A percentile compares a stretch with the other conserved stretches of the same genome.
These are phyloP conservation scores for Limnephilus marmoratus DNA, from an alignment of 2,888 invertebrate species.

Conservation along the genomic window DNA sequence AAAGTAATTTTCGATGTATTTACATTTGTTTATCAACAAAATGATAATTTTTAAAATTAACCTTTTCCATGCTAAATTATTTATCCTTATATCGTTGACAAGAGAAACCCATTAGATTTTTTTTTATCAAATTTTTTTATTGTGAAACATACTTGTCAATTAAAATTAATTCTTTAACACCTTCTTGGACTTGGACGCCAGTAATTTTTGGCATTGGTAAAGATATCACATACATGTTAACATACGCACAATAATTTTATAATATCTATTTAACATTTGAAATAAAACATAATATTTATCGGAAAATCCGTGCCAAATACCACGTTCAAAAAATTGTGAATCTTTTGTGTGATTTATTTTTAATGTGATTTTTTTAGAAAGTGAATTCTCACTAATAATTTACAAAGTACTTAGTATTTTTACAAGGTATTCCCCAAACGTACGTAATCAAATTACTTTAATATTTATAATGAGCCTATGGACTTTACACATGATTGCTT, in stretches of 20 bases:
- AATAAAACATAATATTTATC: neutral
- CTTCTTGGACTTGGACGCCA: neutral
- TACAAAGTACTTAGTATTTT: neutral
- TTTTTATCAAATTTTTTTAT: too few relatives aligned
- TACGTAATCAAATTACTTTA: slow-evolving; percentile 18
- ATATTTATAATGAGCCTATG: slow-evolving; percentile 26
- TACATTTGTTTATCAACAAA: neutral
- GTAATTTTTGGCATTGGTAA: neutral
- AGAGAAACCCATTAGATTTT: neutral
- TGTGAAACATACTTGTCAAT: neutral
- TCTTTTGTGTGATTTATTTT: neutral
- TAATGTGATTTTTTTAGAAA: neutral
- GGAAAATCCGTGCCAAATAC: neutral
- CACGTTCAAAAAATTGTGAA: neutral
- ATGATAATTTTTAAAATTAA: neutral
- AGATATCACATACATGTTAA: neutral
- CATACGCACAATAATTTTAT: neutral
- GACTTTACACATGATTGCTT: slow-evolving; percentile 15
- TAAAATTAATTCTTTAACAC: neutral
- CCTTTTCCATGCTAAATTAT: neutral
- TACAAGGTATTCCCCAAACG: neutral
- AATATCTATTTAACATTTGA: neutral
- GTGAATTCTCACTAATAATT: neutral
- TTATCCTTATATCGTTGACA: neutral
- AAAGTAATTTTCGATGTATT: neutral